Conservation (phyloP, 2,888 invertebrate genomes). For the Hydriomena furcata region DNA sequence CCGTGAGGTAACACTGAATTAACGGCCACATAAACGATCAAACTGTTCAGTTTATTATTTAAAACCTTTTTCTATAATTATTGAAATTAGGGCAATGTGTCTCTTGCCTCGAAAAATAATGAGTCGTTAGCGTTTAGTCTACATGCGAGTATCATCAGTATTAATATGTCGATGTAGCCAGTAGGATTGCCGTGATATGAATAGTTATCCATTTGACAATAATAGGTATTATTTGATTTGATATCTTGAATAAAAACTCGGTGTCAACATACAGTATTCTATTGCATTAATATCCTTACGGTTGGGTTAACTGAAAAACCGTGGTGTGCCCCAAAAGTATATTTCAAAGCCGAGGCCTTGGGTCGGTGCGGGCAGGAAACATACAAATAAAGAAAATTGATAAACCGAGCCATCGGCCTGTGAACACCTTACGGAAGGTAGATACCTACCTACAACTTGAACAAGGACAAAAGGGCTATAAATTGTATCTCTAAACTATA, state of each 20-base stretch:
- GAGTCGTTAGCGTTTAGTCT: too few relatives aligned
- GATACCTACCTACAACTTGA: background rate
- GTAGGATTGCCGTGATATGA: too few relatives aligned
- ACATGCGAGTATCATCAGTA: too few relatives aligned
- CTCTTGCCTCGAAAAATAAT: too few relatives aligned
- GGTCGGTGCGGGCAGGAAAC: slow-evolving; percentile 31
- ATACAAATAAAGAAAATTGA: slow-evolving; percentile 33
- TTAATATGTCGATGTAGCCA: too few relatives aligned
- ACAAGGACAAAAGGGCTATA: slow-evolving; percentile 14
- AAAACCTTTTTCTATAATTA: background rate
- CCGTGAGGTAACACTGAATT: slow-evolving; percentile 8
- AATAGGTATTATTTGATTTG: too few relatives aligned
- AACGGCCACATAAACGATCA: background rate
- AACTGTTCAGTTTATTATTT: slow-evolving; percentile 6
- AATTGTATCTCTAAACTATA: slow-evolving; percentile 12
- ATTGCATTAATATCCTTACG: background rate
- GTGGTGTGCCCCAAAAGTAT: background rate
- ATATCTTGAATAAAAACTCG: too few relatives aligned
- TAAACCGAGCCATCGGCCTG: slow-evolving; percentile 31
- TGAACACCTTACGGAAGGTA: slow-evolving; percentile 11
- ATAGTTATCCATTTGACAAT: too few relatives aligned
- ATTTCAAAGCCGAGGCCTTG: slow-evolving; percentile 25
- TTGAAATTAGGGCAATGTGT: too few relatives aligned
- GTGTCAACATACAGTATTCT: background rate
- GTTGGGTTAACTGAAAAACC: background rate